These are phyloP conservation scores for Callorhinus ursinus DNA, from an alignment of 2,113 vertebrate species.

Conservation along the genomic window DNA sequence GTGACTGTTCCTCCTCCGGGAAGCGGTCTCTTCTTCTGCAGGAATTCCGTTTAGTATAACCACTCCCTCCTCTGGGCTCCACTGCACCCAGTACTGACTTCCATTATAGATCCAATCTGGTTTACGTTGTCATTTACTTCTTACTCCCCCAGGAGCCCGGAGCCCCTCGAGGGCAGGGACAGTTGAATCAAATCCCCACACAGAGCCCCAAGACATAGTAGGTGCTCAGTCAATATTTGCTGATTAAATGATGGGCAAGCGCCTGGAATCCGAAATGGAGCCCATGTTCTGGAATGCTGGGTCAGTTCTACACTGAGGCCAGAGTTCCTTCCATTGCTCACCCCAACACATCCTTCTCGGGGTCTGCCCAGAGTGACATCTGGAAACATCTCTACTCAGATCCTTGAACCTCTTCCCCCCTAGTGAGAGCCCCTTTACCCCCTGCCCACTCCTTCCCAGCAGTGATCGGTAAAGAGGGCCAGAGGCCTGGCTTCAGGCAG, in stretches of 20 bases:
- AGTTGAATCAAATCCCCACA: neutral
- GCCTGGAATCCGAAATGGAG: neutral
- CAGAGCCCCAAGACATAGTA: neutral
- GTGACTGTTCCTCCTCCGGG: neutral
- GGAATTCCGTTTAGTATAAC: neutral
- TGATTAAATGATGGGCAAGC: neutral
- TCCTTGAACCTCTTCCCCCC: neutral
- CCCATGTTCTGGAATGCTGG: neutral
- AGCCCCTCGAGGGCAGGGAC: neutral
- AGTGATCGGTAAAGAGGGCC: neutral
- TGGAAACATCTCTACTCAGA: neutral
- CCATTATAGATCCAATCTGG: neutral
- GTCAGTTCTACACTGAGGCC: neutral
- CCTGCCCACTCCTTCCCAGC: neutral
- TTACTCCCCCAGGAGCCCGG: neutral
- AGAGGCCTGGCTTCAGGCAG: neutral
- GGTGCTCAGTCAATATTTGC: neutral
- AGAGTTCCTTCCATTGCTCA: neutral
- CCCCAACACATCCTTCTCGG: neutral
- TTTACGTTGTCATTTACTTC: neutral
- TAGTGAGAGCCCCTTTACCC: neutral
- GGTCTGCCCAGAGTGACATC: neutral
- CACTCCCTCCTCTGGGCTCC: neutral
- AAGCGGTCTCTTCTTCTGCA: neutral
- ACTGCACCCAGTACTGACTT: accelerated